These are phyloP conservation scores for Scrobipalpa atriplicella DNA, from an alignment of 2,888 invertebrate species.

Conservation along the genomic window DNA sequence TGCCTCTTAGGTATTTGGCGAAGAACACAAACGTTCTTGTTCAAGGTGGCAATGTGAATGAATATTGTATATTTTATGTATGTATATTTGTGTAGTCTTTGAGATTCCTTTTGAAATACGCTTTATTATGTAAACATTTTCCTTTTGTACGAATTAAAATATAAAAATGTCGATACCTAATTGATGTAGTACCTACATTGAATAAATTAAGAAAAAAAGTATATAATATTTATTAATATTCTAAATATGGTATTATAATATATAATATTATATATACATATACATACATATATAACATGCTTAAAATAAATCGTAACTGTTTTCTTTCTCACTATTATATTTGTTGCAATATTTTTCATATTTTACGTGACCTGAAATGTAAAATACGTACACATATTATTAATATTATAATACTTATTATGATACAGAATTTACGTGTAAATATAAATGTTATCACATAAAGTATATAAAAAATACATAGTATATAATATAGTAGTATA, in stretches of 20 bases:
- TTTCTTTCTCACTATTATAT: background rate
- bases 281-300: too few relatives aligned
- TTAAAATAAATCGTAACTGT: too few relatives aligned
- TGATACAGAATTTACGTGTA: constrained; percentile 3
- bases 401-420: background rate
- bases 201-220: background rate
- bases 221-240: background rate
- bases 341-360: background rate
- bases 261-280: background rate
- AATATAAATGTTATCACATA: constrained; percentile 31
- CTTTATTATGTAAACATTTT: constrained; percentile 55
- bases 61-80: constrained; percentile 37
- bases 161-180: constrained; percentile 26
- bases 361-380: background rate
- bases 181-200: constrained; percentile 29
- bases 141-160: constrained; percentile 53
- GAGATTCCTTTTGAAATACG: constrained; percentile 58
- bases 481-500: background rate
- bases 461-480: background rate
- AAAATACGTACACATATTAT: background rate
- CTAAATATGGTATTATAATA: background rate
- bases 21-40: too few relatives aligned
- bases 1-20: too few relatives aligned
- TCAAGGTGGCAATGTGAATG: too few relatives aligned
- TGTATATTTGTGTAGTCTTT: constrained; percentile 34